These are phyloP conservation scores for Beris morrisii DNA, from an alignment of 2,888 invertebrate genomes.

Conservation along the genomic window DNA sequence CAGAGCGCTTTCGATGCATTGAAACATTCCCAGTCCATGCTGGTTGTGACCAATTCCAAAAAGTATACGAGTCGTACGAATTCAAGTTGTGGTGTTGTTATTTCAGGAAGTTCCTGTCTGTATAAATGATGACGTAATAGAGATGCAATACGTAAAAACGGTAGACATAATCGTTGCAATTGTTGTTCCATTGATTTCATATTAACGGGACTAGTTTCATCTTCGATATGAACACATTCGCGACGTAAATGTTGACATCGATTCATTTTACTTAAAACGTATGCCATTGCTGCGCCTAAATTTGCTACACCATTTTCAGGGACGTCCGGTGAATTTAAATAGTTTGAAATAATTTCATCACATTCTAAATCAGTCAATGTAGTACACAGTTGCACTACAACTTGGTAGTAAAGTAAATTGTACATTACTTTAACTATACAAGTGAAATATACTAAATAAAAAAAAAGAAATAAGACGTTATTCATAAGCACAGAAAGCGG, in stretches of 20 bases:
- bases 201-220: conserved; percentile 46
- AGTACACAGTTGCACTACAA: conserved; percentile 77
- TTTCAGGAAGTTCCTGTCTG: conserved; percentile 72
- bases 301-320: conserved; percentile 40
- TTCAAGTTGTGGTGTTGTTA: conserved; percentile 67
- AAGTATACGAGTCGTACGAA: conserved; percentile 77
- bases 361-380: conserved; percentile 68
- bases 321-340: conserved; percentile 38
- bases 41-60: conserved; percentile 71
- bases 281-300: conserved; percentile 53
- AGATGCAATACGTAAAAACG: conserved; percentile 81
- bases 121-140: conserved; percentile 82
- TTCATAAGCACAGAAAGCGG: not conserved
- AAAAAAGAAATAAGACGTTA: conserved; percentile 5
- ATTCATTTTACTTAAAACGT: conserved; percentile 51
- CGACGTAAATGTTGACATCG: conserved; percentile 50
- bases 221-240: conserved; percentile 49
- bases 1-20: conserved; percentile 66
- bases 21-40: conserved; percentile 67
- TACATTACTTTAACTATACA: conserved; percentile 85
- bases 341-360: conserved; percentile 56
- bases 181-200: conserved; percentile 57
- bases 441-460: conserved; percentile 78
- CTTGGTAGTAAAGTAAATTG: conserved; percentile 87
- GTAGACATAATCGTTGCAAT: conserved; percentile 78